Base-by-base conservation (phyloP, 2,888 invertebrate genomes). In the Exephanes ischioxanthus region DNA sequence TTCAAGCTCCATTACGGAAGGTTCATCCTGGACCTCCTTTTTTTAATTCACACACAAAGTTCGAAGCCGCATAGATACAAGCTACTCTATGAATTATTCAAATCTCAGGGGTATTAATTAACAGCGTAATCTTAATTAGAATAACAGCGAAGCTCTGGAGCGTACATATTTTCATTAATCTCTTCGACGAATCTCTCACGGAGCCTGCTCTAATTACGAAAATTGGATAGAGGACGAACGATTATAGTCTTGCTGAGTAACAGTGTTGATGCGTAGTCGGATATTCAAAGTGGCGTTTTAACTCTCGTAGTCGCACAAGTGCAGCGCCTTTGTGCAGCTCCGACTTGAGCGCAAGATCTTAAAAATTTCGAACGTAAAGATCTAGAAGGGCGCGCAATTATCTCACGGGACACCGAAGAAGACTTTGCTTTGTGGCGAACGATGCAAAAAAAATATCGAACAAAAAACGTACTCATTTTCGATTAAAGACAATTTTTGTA, bases 111-210 rank as follows among this genome's bases (percentile, higher is more conserved):
- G 61, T 58, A 68, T 85, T 85, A 85, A 82, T 82, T 85, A 85
- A 70, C 55, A 37, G 73, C 33, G 53, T 51, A 71, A 80, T 82
- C 78, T 82, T 79, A 83, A 85, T 85, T 82, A 67, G 82, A 82
- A 79, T 61, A 80, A 71, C 53, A 37, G 67, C 61, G 61, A 66
- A 78, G 26, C 71, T 68, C 63, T 75, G 55, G 48, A 79, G 76
- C 66, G 48, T 61, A 51, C 70, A 76, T 83, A 83, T 83, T 85
- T 79, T 83, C 82, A 80, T 83, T 85, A 85, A 85, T 85, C 85
- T 82, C 71, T 41, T 7, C 33, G 79, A 67, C 82, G 66, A 70
- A 85, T 85, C 85, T 82, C 66, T 71, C 71, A 9, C 79, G 70
- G 73, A 63, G 81, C 48, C 73, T 71, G 81, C 66, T 78, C 73